Evolutionary conservation across 2,113 vertebrate genomes (phyloP).

Genomic region (Tringa solitaria): DNA sequence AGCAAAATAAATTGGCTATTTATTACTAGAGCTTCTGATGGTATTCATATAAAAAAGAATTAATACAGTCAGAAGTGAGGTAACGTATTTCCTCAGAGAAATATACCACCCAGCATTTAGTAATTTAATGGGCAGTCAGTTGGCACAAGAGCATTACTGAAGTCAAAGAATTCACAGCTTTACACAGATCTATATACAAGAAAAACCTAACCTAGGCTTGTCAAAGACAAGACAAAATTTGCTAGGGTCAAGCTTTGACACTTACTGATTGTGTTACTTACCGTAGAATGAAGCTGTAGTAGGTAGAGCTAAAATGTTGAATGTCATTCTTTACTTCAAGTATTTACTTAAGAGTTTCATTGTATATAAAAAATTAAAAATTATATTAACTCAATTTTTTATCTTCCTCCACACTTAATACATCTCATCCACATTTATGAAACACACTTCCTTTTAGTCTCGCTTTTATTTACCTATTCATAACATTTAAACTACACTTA

Average conservation of each 20-base stretch:
- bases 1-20: background rate
- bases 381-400: background rate
- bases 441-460: background rate
- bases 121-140: background rate
- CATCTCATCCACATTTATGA: background rate
- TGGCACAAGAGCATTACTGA: background rate
- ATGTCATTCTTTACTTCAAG: constrained; percentile 51
- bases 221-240: background rate
- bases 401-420: background rate
- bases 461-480: background rate
- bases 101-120: background rate
- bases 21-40: background rate
- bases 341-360: constrained; percentile 24
- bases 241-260: background rate
- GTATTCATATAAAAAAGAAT: background rate
- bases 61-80: background rate
- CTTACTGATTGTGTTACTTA: background rate
- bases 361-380: background rate
- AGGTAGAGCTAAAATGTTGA: background rate
- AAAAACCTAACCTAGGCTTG: background rate
- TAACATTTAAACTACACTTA: background rate
- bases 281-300: background rate
- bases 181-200: background rate
- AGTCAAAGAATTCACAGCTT: background rate
- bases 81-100: background rate